phyloP scores from a whole-genome alignment of 1,140 invertebrate genomes.

The Pemphigus obesinymphae region DNA sequence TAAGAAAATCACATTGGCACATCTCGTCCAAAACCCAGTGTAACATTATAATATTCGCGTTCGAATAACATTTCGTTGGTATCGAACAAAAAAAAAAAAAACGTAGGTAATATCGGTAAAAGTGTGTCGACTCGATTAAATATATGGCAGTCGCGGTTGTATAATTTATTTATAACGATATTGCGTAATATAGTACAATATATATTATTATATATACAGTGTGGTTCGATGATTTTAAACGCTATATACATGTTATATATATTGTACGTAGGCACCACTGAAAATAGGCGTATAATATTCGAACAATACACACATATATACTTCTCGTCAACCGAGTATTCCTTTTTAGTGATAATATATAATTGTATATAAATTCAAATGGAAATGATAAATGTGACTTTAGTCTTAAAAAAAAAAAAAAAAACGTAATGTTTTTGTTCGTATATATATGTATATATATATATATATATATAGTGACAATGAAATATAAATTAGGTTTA shows the following conservation, averaged over 20 bases:
- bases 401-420: no score
- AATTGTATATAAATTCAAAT: slow-evolving; percentile 20
- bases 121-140: neutral
- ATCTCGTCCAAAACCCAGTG: no score
- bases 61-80: no score
- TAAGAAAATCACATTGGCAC: no score
- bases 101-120: no score
- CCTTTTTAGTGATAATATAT: slow-evolving; percentile 17
- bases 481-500: slow-evolving; percentile 34
- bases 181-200: no score
- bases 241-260: neutral
- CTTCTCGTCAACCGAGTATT: neutral
- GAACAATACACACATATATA: neutral
- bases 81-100: no score
- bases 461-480: neutral
- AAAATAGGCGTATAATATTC: neutral
- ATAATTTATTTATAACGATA: no score
- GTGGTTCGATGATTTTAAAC: neutral
- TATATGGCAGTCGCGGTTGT: neutral
- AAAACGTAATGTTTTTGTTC: slow-evolving; percentile 17
- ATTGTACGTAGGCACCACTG: neutral
- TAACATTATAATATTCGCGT: no score
- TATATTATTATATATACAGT: no score
- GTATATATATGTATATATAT: neutral
- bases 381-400: slow-evolving; percentile 8